These are phyloP conservation scores for Camponotus floridanus DNA, from an alignment of 1,140 invertebrate species.

Conservation along the genomic window DNA sequence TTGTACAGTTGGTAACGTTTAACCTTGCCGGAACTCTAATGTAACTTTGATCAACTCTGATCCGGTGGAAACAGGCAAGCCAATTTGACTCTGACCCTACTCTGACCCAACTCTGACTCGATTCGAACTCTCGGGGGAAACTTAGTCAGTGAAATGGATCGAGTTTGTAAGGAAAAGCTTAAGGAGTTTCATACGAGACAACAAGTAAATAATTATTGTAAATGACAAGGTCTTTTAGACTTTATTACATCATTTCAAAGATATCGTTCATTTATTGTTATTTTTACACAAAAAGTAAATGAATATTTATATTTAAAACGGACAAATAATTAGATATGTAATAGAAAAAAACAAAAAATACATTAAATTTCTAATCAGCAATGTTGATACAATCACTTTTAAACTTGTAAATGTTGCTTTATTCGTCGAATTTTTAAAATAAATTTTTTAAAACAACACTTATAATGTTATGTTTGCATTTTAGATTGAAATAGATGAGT, in stretches of 20 bases:
- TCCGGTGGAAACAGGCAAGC: too few relatives aligned
- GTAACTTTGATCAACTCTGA: too few relatives aligned
- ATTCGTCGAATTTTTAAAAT: not conserved
- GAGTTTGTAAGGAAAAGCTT: slow-evolving; percentile 94
- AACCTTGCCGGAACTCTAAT: too few relatives aligned
- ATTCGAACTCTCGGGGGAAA: too few relatives aligned
- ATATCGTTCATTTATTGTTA: not conserved
- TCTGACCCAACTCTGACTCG: too few relatives aligned
- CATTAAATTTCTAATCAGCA: not conserved
- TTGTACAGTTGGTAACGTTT: too few relatives aligned
- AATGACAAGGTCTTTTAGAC: not conserved
- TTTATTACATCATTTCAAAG: not conserved
- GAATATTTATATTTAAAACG: not conserved
- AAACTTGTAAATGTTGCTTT: not conserved
- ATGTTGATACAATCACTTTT: not conserved
- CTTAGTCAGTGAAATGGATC: too few relatives aligned
- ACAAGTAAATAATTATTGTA: slow-evolving; percentile 86
- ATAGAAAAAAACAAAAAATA: not conserved
- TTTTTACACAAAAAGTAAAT: not conserved
- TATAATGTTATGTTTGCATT: slow-evolving; percentile 35
- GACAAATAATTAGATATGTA: not conserved
- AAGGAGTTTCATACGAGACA: slow-evolving; percentile 94
- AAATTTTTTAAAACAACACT: not conserved
- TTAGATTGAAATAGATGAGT: slow-evolving; percentile 92
- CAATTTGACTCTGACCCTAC: too few relatives aligned